Evolutionary conservation across 2,113 vertebrate genomes (phyloP), one percentile per base, ranked within the genome.

Genomic region (Rynchops niger): DNA sequence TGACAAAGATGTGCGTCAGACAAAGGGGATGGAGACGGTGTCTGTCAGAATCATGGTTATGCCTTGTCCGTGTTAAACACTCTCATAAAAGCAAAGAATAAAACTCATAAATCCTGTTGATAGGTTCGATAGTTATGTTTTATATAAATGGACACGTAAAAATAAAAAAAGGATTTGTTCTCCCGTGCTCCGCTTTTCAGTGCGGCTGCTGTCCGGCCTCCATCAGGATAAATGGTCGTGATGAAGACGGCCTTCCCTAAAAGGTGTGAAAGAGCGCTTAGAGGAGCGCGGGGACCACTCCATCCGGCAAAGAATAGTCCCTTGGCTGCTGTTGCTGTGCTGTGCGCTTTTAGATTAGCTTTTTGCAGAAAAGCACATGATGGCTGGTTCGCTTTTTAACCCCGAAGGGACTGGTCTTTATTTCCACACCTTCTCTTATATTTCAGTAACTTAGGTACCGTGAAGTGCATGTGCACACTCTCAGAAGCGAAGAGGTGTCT

Each of bases 391-490:
- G 29, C 22, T 58, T 15, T 72, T 82, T 62, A 80, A 77, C 62
- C 29, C 70, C 5, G 0, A 13, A 70, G 36, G 36, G 73, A 18
- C 93, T 81, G 55, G n/a, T 86, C 47, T 65, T 47, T 32, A 9
- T 47, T 77, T 52, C 56, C 30, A 7, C 9, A 14, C 6, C 49
- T 40, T 74, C 16, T 34, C 36, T 25, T 43, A 1, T 12, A 6
- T 82, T 62, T 77, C 66, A 50, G 29, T 87, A 45, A 4, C 56
- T 50, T 32, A 15, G 45, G 71, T 27, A 9, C 26, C 14, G 79
- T 3, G 21, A 56, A 38, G 27, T 6, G 43, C 66, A 6, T 0
- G 3, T 43, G 43, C 7, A 4, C 4, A 0, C 69, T 67, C 43
- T 17, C 9, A 23, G 74, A 15, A 65, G 65, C 79, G 67, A 55